Evolutionary conservation across 2,113 vertebrate genomes (phyloP).

Genomic region (Lichenostomus cassidix): DNA sequence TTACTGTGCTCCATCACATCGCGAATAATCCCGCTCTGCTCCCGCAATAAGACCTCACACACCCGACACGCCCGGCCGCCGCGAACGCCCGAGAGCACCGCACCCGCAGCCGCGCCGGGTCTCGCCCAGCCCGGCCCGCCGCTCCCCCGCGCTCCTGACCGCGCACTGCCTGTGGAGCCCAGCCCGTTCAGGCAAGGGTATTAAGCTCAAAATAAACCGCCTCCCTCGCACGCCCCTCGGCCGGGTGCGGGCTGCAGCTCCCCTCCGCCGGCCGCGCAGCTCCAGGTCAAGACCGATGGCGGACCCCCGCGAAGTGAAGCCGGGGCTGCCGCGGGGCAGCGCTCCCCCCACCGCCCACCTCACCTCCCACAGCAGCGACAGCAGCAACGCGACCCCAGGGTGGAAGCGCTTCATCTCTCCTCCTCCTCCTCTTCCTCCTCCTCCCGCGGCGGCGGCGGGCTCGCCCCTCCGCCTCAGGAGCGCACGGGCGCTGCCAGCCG

Average conservation of each 20-base stretch:
- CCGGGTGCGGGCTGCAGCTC: not conserved
- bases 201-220: not conserved
- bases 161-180: not conserved
- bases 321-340: not conserved
- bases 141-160: not conserved
- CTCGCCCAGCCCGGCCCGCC: not conserved
- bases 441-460: not conserved
- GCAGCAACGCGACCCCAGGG: conserved; percentile 14
- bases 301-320: not conserved
- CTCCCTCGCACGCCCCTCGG: no score
- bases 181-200: not conserved
- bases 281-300: not conserved
- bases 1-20: not conserved
- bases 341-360: not conserved
- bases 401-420: conserved; percentile 42
- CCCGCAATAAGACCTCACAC: not conserved
- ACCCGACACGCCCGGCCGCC: not conserved
- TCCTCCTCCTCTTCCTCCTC: not conserved
- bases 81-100: not conserved
- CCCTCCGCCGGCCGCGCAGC: not conserved
- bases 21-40: fast-evolving
- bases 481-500: not conserved
- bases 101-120: not conserved
- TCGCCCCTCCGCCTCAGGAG: not conserved
- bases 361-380: conserved; percentile 60